phyloP scores from a whole-genome alignment of 2,797 vertebrate genomes.

The Sebastes matsubarae region DNA sequence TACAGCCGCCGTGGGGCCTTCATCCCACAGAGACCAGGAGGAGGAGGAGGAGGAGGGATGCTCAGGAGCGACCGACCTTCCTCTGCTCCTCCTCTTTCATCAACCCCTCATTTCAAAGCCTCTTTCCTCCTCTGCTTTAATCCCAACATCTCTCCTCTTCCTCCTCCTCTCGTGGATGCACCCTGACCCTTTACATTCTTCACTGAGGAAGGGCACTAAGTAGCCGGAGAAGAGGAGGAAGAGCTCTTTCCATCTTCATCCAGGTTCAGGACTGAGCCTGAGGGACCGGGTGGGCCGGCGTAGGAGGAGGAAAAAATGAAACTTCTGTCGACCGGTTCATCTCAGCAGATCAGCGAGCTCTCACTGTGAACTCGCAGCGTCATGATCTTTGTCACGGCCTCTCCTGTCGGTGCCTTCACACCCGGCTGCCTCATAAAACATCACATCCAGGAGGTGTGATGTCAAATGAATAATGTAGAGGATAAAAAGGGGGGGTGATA shows the following conservation, averaged over 20 bases:
- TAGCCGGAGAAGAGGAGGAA: not conserved
- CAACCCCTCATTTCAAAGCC: not conserved
- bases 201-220: conserved; percentile 18
- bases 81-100: not conserved
- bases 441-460: not conserved
- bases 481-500: not conserved
- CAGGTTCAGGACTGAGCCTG: not conserved
- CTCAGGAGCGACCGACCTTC: not conserved
- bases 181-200: conserved; percentile 26
- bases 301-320: not conserved
- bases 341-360: not conserved
- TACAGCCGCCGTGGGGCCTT: conserved; percentile 26
- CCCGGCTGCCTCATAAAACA: not conserved
- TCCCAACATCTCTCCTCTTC: not conserved
- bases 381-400: not conserved
- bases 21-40: not conserved
- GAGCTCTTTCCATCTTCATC: not conserved
- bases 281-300: not conserved
- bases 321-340: not conserved
- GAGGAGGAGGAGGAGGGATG: not conserved
- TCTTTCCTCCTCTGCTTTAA: not conserved
- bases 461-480: too few species aligned
- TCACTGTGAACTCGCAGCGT: not conserved
- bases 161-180: not conserved
- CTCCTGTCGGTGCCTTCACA: not conserved